Evolutionary conservation across 2,797 vertebrate genomes (phyloP).

Genomic region (Muraenolepis orangiensis): DNA sequence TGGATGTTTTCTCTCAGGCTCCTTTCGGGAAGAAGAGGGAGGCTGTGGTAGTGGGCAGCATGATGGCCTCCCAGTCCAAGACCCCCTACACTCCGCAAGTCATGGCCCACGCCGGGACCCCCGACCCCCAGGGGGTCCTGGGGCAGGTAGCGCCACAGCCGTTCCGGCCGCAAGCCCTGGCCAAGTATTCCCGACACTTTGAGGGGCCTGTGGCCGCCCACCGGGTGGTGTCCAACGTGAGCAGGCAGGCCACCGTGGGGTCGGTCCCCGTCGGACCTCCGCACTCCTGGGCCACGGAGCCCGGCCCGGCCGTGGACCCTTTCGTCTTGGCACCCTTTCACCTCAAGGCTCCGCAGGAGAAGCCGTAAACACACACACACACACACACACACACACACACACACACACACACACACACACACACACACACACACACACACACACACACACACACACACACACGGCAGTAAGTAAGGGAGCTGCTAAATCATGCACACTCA

Average conservation of each 20-base stretch:
- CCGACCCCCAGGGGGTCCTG: slow-evolving; percentile 59
- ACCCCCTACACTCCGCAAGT: slow-evolving; percentile 38
- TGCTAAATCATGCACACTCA: slow-evolving; percentile 52
- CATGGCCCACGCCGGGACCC: slow-evolving; percentile 34
- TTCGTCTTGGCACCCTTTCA: slow-evolving; percentile 91
- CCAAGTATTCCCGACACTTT: slow-evolving; percentile 95
- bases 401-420: background rate
- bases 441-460: background rate
- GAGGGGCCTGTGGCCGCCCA: slow-evolving; percentile 61
- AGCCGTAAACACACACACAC: slow-evolving; percentile 67
- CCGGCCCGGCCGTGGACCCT: slow-evolving; percentile 71
- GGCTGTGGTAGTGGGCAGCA: slow-evolving; percentile 45
- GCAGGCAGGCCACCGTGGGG: slow-evolving; percentile 70
- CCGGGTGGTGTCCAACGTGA: slow-evolving; percentile 60
- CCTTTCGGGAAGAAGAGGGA: slow-evolving; percentile 90
- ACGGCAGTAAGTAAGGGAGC: slow-evolving; percentile 5
- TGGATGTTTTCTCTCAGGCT: slow-evolving; percentile 89
- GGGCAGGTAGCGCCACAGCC: slow-evolving; percentile 70
- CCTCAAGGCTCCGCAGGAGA: slow-evolving; percentile 81
- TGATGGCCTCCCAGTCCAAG: slow-evolving; percentile 30
- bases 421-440: background rate
- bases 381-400: too few species aligned
- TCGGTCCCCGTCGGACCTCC: slow-evolving; percentile 73
- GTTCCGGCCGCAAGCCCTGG: slow-evolving; percentile 85
- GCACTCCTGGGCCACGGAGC: slow-evolving; percentile 71